Evolutionary conservation across 2,113 vertebrate species (phyloP).

Genomic region (Sterrhoptilus dennistouni): DNA sequence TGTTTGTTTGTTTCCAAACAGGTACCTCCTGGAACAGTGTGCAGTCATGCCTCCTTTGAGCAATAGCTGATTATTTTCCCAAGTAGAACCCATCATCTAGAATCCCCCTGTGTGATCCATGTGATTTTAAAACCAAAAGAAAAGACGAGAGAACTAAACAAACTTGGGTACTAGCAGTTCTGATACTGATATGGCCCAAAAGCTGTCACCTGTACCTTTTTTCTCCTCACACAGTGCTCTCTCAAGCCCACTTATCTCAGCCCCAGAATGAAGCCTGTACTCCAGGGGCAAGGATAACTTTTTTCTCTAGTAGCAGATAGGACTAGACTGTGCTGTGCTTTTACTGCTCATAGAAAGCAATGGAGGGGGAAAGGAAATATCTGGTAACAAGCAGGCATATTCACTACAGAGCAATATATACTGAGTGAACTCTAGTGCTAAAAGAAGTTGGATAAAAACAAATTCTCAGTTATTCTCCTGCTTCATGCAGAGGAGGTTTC

Average conservation of each 20-base stretch:
- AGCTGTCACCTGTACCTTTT: background rate
- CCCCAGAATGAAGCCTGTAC: background rate
- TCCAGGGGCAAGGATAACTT: background rate
- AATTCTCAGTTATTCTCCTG: background rate
- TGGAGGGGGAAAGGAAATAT: background rate
- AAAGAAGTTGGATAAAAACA: background rate
- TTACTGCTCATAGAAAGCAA: background rate
- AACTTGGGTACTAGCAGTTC: background rate
- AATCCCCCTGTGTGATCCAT: background rate
- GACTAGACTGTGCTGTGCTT: background rate
- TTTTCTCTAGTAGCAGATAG: background rate
- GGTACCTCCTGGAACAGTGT: background rate
- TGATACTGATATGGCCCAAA: background rate
- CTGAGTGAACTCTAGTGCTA: background rate
- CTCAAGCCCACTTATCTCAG: background rate
- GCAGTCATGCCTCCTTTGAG: background rate
- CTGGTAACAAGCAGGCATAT: background rate
- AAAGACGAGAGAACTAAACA: background rate
- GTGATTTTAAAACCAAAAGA: background rate
- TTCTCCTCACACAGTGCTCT: background rate
- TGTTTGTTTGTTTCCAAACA: background rate
- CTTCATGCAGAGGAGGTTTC: background rate
- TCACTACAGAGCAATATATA: background rate
- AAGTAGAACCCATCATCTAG: background rate
- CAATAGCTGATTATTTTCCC: background rate